These are phyloP conservation scores for Brassicogethes aeneus DNA, from an alignment of 2,888 invertebrate genomes.

Conservation along the genomic window DNA sequence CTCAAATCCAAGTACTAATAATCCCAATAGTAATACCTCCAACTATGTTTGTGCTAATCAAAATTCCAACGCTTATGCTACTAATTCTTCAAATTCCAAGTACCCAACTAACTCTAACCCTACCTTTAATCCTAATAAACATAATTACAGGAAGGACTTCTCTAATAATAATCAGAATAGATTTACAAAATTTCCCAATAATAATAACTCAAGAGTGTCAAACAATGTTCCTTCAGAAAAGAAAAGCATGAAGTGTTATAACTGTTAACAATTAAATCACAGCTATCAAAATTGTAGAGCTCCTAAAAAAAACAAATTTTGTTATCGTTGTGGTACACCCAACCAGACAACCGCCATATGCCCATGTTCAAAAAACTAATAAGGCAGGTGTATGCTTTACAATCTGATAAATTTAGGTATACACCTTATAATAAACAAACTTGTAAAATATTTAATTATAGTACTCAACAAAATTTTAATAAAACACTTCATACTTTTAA, in stretches of 20 bases:
- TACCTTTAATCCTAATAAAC: too few species aligned
- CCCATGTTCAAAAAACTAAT: slow-evolving; percentile 6
- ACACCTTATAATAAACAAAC: too few species aligned
- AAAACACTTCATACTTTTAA: too few species aligned
- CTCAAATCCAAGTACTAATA: not conserved
- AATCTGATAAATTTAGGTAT: too few species aligned
- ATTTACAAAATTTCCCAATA: too few species aligned
- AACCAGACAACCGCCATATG: slow-evolving; percentile 3
- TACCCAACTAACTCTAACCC: too few species aligned
- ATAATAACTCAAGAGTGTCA: too few species aligned
- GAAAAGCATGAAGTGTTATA: slow-evolving; percentile 2
- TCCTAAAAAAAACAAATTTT: slow-evolving; percentile 6
- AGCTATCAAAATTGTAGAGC: too few species aligned
- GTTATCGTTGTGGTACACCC: slow-evolving; percentile 6
- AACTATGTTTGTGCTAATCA: not conserved
- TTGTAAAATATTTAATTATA: too few species aligned
- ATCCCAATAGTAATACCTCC: not conserved
- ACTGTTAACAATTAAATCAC: slow-evolving; percentile 5
- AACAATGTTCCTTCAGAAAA: too few species aligned
- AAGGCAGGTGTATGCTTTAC: not conserved
- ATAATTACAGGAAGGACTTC: not conserved
- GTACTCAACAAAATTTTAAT: too few species aligned
- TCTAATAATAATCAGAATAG: too few species aligned
- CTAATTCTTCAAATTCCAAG: not conserved
- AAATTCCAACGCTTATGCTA: not conserved